Base-by-base conservation (phyloP, 2,113 vertebrate genomes). In the Myxocyprinus asiaticus region DNA sequence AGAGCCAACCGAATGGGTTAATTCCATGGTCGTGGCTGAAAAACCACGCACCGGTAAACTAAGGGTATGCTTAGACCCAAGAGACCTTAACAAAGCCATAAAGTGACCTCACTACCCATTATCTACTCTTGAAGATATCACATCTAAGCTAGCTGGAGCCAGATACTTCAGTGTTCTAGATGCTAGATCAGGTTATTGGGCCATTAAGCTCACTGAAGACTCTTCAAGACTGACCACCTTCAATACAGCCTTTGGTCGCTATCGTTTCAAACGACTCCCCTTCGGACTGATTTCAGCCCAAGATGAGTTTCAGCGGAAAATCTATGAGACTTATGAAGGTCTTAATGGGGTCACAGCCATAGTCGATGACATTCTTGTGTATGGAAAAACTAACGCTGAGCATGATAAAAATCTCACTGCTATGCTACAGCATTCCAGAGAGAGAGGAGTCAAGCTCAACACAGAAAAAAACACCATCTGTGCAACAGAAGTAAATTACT, bases 1-100 rank as follows among this genome's bases (percentile, higher is more conserved):
- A 42, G 74, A 80, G 14, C 70, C 77, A 42, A 83, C 75, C 0
- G 74, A 82, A 7, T 68, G 74, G 77, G 69, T 82, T 7, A 82
- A 78, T 15, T 22, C 61, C 6, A 15, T 82, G 12, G 84, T 77
- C 5, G n/a, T 70, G 6, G 79, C 56, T 1, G 74, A 84, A 59
- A 81, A 81, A n/a, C 69, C 76, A 9, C 4, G 51, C 50, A 81
- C 64, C 10, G 8, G 51, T 2, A 51, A 68, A 8, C 22, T 76
- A 2, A 33, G 79, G 8, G 53, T 76, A 12, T 81, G 53, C 22
- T n/a, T 76, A 4, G 71, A 81, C 65, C 66, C 72, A 1, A 66
- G 67, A 9, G 44, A 67, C 12, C 73, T 85, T 0, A 81, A 81
- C 15, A 81, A 82, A 4, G 77, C 80, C 0, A 63, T 80, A 5